A percentile compares a stretch with the other conserved stretches of the same genome.
Conservation (phyloP, 2,113 vertebrate species). For the Numida meleagris region DNA sequence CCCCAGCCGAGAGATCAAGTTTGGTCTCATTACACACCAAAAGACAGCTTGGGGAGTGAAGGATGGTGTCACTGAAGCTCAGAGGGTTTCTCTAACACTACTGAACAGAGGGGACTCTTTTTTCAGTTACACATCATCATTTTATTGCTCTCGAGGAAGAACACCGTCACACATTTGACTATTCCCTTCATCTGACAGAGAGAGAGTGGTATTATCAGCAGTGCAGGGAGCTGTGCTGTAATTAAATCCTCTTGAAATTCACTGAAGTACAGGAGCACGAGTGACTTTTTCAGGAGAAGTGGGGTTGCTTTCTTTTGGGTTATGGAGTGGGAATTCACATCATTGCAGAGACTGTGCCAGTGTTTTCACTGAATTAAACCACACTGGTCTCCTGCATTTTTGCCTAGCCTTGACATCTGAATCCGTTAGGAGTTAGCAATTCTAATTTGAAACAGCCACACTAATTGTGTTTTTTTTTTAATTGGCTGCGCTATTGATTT, state of each 20-base stretch:
- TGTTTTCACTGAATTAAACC: background rate
- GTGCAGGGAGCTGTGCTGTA: background rate
- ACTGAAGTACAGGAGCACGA: background rate
- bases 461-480: conserved; percentile 13
- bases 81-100: background rate
- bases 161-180: background rate
- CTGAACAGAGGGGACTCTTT: background rate
- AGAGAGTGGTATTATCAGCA: background rate
- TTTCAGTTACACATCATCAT: background rate
- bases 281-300: rapidly evolving
- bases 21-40: background rate
- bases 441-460: conserved; percentile 40
- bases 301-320: background rate
- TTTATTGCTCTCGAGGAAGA: background rate
- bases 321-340: background rate
- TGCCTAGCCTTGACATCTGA: conserved; percentile 9
- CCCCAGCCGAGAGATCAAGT: background rate
- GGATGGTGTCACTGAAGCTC: background rate
- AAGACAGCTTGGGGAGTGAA: background rate
- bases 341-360: background rate
- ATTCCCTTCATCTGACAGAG: background rate
- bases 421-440: conserved; percentile 50
- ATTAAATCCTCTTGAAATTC: background rate
- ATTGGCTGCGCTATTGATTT: conserved; percentile 58
- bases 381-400: background rate